A percentile compares a stretch with the other conserved stretches of the same genome.
Conservation (phyloP, 2,113 vertebrate species). For the Callospermophilus lateralis region DNA sequence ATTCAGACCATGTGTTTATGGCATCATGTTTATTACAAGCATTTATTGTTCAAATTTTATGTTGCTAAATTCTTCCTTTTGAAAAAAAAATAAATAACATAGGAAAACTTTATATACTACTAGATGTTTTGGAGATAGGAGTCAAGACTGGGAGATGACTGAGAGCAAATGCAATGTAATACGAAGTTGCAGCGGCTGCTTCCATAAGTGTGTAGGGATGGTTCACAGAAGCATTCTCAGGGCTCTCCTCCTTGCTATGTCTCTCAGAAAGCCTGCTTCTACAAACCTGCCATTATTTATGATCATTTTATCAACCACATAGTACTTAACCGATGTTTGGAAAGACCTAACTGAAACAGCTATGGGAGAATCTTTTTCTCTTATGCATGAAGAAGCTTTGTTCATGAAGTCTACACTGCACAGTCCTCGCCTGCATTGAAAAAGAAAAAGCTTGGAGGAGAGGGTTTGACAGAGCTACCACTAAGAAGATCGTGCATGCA, state of each 20-base stretch:
- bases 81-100: neutral
- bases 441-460: neutral
- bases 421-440: too few relatives aligned
- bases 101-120: neutral
- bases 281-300: too few relatives aligned
- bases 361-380: neutral
- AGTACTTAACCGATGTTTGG: neutral
- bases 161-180: neutral
- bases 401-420: neutral
- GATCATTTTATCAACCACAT: too few relatives aligned
- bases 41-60: neutral
- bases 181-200: neutral
- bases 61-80: neutral
- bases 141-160: neutral
- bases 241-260: too few relatives aligned
- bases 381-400: neutral
- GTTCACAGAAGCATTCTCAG: too few relatives aligned
- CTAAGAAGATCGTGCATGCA: fast-evolving
- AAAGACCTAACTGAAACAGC: neutral
- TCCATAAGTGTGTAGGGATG: too few relatives aligned
- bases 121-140: neutral
- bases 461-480: neutral
- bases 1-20: neutral
- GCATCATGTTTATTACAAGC: neutral
- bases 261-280: too few relatives aligned